A percentile compares a stretch with the other conserved stretches of the same genome.
Evolutionary conservation across 2,888 invertebrate species (phyloP).

Genomic region (Hypolimnas misippus): DNA sequence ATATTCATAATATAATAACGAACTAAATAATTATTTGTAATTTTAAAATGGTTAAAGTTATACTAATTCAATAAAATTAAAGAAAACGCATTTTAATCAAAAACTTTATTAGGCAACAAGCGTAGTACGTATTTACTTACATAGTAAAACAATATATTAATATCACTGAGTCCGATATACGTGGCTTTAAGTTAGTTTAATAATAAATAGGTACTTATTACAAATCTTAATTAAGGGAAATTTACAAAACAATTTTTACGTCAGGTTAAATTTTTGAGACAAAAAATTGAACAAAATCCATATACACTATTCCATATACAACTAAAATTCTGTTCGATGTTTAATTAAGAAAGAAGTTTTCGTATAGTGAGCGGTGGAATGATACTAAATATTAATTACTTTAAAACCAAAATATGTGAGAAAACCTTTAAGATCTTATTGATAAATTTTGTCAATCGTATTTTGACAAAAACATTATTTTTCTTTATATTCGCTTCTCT

Average conservation of each 20-base stretch:
- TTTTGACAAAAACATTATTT: no score
- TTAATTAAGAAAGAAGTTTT: not conserved
- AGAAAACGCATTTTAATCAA: slow-evolving; percentile 46
- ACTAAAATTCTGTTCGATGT: not conserved
- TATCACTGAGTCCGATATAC: slow-evolving; percentile 80
- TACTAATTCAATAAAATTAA: slow-evolving; percentile 7
- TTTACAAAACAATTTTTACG: slow-evolving; percentile 19
- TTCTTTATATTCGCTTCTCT: no score
- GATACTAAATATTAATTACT: not conserved
- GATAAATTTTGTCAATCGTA: no score
- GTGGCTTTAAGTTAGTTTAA: slow-evolving; percentile 50
- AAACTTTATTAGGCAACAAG: slow-evolving; percentile 68
- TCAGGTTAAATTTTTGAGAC: slow-evolving; percentile 3
- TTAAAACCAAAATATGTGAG: no score
- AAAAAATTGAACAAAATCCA: not conserved
- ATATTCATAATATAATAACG: no score
- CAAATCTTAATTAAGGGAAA: slow-evolving; percentile 20
- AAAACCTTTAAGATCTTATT: no score
- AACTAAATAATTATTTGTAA: no score
- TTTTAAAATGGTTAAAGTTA: no score
- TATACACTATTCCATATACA: no score
- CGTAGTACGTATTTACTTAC: slow-evolving; percentile 60
- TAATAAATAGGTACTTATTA: slow-evolving; percentile 37
- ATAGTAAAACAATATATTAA: slow-evolving; percentile 58
- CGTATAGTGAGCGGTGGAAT: not conserved